Conservation (phyloP, 2,888 invertebrate species). For the Omphaloscelis lunosa region DNA sequence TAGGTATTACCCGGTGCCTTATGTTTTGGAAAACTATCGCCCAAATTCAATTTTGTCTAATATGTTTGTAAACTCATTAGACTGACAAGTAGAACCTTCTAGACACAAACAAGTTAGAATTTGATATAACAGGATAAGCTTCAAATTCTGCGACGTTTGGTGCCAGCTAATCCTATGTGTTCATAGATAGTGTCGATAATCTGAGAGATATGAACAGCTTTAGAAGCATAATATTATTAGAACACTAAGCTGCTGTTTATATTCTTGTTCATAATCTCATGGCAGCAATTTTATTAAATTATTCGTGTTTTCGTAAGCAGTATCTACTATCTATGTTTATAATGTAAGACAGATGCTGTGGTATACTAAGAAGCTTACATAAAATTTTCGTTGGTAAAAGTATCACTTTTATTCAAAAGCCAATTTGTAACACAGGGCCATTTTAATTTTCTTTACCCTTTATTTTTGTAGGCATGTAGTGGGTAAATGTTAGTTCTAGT, state of each 20-base stretch:
- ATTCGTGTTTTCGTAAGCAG: background rate
- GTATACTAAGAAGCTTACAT: too few relatives aligned
- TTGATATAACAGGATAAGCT: background rate
- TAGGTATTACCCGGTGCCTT: too few relatives aligned
- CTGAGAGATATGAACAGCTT: background rate
- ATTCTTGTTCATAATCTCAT: slow-evolving; percentile 4
- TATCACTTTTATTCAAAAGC: background rate
- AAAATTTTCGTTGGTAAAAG: background rate
- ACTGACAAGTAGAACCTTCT: background rate
- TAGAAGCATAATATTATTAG: slow-evolving; percentile 8
- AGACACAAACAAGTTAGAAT: background rate
- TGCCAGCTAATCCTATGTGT: slow-evolving; percentile 6
- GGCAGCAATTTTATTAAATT: background rate
- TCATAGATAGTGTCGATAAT: slow-evolving; percentile 9
- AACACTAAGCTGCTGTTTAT: slow-evolving; percentile 5
- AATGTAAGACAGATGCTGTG: too few relatives aligned
- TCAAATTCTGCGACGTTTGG: slow-evolving; percentile 4
- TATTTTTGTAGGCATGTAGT: background rate
- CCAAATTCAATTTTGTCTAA: background rate
- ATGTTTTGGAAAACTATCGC: background rate
- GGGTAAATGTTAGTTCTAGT: background rate
- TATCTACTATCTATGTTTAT: too few relatives aligned
- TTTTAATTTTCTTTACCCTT: background rate
- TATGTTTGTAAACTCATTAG: background rate
- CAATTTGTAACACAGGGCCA: background rate